phyloP scores from a whole-genome alignment of 2,888 invertebrate species.

The Shargacucullia verbasci region DNA sequence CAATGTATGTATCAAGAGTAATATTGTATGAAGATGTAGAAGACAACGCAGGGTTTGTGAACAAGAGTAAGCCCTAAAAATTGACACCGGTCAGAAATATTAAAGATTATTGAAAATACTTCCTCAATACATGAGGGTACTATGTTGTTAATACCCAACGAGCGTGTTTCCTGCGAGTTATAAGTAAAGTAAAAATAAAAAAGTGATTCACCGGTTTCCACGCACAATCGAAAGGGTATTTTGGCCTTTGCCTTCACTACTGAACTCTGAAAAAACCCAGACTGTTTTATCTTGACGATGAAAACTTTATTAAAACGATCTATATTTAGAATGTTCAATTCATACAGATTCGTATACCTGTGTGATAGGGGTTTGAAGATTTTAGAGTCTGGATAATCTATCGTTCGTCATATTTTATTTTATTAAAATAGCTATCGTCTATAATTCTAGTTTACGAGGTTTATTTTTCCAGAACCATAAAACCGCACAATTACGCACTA shows the following conservation, averaged over 20 bases:
- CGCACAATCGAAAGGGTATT: conserved; percentile 39
- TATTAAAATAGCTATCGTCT: too few relatives aligned
- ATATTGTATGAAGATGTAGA: too few relatives aligned
- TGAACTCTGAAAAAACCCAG: conserved; percentile 22
- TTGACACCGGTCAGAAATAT: too few relatives aligned
- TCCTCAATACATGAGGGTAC: conserved; percentile 14
- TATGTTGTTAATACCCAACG: conserved; percentile 34
- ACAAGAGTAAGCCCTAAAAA: too few relatives aligned
- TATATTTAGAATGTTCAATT: conserved; percentile 15
- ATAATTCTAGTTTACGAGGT: too few relatives aligned
- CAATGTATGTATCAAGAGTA: too few relatives aligned
- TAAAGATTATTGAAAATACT: conserved; percentile 34
- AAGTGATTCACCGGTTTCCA: conserved; percentile 51
- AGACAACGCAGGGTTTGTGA: too few relatives aligned
- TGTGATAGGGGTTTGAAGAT: too few relatives aligned
- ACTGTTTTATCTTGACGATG: conserved; percentile 11
- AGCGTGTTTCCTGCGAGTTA: conserved; percentile 54
- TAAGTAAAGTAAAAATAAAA: conserved; percentile 50
- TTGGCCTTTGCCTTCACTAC: conserved; percentile 32
- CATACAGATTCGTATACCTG: conserved; percentile 26
- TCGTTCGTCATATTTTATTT: too few relatives aligned
- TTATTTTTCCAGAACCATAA: too few relatives aligned
- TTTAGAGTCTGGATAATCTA: too few relatives aligned
- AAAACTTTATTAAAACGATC: conserved; percentile 3
- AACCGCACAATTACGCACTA: conserved; percentile 47